Evolutionary conservation across 2,113 vertebrate genomes (phyloP).

Genomic region (Ginglymostoma cirratum): DNA sequence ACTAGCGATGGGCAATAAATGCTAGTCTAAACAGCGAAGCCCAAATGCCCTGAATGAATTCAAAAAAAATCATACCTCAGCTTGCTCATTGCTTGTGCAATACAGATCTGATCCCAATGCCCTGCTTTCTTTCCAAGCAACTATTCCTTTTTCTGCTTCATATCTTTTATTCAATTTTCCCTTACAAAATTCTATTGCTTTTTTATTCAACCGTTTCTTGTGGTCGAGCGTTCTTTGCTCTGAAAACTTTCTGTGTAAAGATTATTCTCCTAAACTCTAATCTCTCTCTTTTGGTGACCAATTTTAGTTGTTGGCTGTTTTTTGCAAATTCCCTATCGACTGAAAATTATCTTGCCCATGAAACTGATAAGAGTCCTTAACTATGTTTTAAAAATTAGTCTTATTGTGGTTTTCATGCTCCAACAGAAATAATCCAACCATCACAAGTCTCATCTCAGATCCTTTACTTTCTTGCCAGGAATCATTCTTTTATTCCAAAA

Average conservation of each 20-base stretch:
- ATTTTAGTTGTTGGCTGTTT: neutral
- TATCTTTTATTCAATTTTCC: neutral
- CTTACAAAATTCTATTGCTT: neutral
- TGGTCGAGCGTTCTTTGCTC: neutral
- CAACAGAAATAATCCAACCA: neutral
- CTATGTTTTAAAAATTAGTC: neutral
- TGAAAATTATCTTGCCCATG: neutral
- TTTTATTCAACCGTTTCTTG: neutral
- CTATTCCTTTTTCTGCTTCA: neutral
- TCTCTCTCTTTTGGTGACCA: neutral
- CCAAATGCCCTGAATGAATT: no score
- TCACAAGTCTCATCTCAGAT: neutral
- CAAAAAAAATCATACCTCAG: neutral
- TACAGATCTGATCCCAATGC: neutral
- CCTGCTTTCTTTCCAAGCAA: neutral
- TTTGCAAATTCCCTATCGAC: neutral
- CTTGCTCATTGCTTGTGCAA: neutral
- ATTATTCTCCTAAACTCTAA: neutral
- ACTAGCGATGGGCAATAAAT: no score
- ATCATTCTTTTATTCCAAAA: neutral
- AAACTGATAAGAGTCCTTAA: neutral
- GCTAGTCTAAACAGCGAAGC: no score
- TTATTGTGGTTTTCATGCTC: neutral
- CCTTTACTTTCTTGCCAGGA: neutral
- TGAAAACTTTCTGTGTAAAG: neutral